Base-by-base conservation (phyloP, 2,888 invertebrate species). In the Poecilus cupreus region DNA sequence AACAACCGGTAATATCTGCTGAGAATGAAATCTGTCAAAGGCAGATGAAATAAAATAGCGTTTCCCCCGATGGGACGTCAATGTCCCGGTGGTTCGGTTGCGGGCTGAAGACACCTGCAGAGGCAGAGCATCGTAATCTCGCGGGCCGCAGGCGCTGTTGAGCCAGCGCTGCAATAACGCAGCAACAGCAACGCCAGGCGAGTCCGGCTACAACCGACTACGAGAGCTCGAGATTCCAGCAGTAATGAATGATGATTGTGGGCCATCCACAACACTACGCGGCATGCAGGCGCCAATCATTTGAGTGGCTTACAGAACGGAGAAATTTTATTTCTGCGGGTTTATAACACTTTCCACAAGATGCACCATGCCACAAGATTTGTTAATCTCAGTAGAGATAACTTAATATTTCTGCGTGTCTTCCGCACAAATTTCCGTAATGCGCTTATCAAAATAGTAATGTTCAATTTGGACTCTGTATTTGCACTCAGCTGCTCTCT, bases 191-290 rank as follows among this genome's bases (percentile, higher is more conserved):
- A 26, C 32, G 32, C 6, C 32, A 32, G 8, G 26, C 26, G 5
- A 26, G 6, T 5, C 6, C 32, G 8, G 8, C 32, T 5, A 5
- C 32, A 32, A 16, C 20, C 13, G 18, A 22, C 2, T 54, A 10
- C 54, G 54, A 20, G 54, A 20, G 54, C 54, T 54, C 60, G 60
- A 60, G 60, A 60, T 60, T 60, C 60, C 60, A 22, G 24, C 60
- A 60, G 24, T 60, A 60, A 60, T 60, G 60, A 60, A 60, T 60
- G 60, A 60, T 60, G 60, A 20, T 60, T 60, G 60, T 60, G 24
- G 57, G 20, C 24, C 60, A 60, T 49, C 16, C 16, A 49, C 49
- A 49, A 49, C 49, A 49, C 49, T 49, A 32, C 32, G 32, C 32
- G 32, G 8, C 32, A 32, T 8, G 32, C 32, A 20, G 54, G 22